Percentiles rank a stretch among this genome's conserved stretches.
These are phyloP conservation scores for Perca flavescens DNA, from an alignment of 2,113 vertebrate species.

Conservation along the genomic window DNA sequence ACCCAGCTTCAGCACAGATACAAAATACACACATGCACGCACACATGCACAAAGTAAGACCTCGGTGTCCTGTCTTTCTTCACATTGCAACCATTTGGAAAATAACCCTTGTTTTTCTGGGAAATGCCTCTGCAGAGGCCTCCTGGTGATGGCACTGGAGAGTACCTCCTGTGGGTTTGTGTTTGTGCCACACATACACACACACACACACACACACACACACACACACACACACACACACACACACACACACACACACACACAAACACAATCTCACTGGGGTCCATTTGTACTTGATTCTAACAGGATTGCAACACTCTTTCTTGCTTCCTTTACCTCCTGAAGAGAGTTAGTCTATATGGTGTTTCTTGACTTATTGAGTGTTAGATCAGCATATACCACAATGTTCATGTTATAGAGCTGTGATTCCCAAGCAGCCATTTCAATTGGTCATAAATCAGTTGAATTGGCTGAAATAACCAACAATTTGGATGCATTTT, in stretches of 20 bases:
- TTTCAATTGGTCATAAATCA: too few relatives aligned
- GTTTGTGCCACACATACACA: conserved; percentile 48
- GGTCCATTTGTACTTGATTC: conserved; percentile 46
- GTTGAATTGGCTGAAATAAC: too few relatives aligned
- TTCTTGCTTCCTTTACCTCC: conserved; percentile 52
- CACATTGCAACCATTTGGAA: conserved; percentile 78
- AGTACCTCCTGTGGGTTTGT: conserved; percentile 67
- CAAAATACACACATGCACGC: not conserved
- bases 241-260: conserved; percentile 22
- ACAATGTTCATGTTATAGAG: not conserved
- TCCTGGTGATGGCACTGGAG: conserved; percentile 76
- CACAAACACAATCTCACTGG: conserved; percentile 11
- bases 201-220: conserved; percentile 10
- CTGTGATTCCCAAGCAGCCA: not conserved
- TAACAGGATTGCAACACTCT: conserved; percentile 63
- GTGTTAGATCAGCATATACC: conserved; percentile 28
- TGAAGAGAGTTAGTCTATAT: conserved; percentile 46
- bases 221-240: conserved; percentile 21
- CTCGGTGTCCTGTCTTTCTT: conserved; percentile 72
- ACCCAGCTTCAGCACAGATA: conserved; percentile 21
- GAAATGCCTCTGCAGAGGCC: conserved; percentile 76
- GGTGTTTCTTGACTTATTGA: conserved; percentile 38
- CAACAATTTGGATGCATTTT: too few relatives aligned
- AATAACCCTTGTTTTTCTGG: conserved; percentile 72
- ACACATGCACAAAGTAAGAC: conserved; percentile 1